Conservation (phyloP, 2,113 vertebrate species). For the Pollachius pollachius region DNA sequence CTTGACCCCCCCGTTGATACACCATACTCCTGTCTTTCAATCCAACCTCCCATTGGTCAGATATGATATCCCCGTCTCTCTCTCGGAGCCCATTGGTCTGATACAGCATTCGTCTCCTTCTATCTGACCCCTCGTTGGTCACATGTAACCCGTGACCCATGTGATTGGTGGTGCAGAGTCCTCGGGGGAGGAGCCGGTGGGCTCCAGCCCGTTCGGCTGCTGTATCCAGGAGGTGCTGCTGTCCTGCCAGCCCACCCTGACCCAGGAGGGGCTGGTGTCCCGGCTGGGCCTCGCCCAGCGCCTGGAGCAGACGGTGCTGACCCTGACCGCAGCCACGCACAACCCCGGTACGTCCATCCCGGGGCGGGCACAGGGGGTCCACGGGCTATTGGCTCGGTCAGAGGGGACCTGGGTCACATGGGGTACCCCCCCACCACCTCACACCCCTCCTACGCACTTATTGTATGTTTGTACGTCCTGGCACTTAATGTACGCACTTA, state of each 20-base stretch:
- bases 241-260: conserved; percentile 78
- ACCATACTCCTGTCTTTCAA: too few relatives aligned
- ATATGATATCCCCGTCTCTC: too few relatives aligned
- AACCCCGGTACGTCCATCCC: conserved; percentile 69
- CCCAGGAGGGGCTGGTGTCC: conserved; percentile 78
- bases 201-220: conserved; percentile 75
- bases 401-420: too few relatives aligned
- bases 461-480: too few relatives aligned
- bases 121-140: neutral
- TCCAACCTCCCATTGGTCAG: too few relatives aligned
- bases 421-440: too few relatives aligned
- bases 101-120: neutral
- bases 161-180: too few relatives aligned
- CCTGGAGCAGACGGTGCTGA: conserved; percentile 77
- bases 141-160: neutral
- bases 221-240: conserved; percentile 85
- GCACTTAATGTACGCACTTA: too few relatives aligned
- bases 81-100: too few relatives aligned
- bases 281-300: conserved; percentile 75
- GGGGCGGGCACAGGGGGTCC: neutral
- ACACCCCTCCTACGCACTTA: too few relatives aligned
- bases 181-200: conserved; percentile 55
- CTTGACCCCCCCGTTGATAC: too few relatives aligned
- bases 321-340: conserved; percentile 70
- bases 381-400: too few relatives aligned